These are phyloP conservation scores for Butorides virescens DNA, from an alignment of 2,113 vertebrate genomes.

Conservation along the genomic window DNA sequence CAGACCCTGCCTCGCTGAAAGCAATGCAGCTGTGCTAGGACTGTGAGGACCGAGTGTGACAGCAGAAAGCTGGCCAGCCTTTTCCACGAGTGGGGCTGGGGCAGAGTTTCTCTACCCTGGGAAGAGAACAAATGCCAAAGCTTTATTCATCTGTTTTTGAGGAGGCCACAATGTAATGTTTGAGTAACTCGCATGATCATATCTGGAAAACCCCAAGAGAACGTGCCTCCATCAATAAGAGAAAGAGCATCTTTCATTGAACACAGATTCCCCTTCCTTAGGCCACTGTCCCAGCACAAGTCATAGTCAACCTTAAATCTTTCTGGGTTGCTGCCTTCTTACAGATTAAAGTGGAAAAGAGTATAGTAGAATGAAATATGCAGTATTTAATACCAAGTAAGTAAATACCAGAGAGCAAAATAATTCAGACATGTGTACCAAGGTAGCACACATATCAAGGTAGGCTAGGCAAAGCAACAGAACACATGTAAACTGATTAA, in stretches of 20 bases:
- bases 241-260: background rate
- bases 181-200: background rate
- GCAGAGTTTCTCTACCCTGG: background rate
- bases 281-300: background rate
- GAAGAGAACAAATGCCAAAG: background rate
- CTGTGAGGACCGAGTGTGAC: fast-evolving
- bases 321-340: background rate
- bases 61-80: background rate
- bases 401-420: background rate
- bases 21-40: fast-evolving
- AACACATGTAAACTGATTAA: background rate
- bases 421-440: fast-evolving
- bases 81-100: no score
- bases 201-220: fast-evolving
- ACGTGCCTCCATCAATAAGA: background rate
- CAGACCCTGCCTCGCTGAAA: background rate
- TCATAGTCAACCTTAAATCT: background rate
- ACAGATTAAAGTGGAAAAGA: background rate
- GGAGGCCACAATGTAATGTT: background rate
- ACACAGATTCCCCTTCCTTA: background rate
- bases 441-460: background rate
- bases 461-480: background rate
- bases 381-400: background rate
- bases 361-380: background rate
- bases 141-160: background rate